Conservation (phyloP, 2,797 vertebrate genomes). For the Lithobates sylvaticus region DNA sequence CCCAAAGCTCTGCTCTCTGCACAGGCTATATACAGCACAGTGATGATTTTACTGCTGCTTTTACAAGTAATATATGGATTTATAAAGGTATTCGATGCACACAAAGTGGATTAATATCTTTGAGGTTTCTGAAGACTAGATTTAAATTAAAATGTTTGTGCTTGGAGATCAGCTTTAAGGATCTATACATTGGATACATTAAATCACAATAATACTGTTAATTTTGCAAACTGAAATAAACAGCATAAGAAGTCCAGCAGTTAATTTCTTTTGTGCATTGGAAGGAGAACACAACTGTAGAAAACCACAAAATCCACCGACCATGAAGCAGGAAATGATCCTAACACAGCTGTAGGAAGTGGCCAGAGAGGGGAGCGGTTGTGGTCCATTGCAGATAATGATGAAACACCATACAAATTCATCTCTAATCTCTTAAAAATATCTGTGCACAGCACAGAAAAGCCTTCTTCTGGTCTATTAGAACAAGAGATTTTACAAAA, state of each 20-base stretch:
- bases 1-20: no score
- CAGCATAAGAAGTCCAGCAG: neutral
- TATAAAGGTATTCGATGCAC: no score
- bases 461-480: no score
- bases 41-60: no score
- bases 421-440: neutral
- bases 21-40: no score
- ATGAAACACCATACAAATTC: neutral
- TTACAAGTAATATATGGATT: no score
- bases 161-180: no score
- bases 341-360: conserved; percentile 27
- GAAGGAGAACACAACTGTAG: neutral
- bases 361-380: neutral
- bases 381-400: conserved; percentile 1
- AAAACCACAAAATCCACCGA: conserved; percentile 11
- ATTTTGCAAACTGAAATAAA: neutral
- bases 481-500: neutral
- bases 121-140: no score
- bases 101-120: no score
- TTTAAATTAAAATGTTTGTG: no score
- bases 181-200: no score
- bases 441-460: neutral
- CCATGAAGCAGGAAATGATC: conserved; percentile 30
- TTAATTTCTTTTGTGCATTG: neutral
- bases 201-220: neutral